Percentiles rank a stretch among this genome's conserved stretches.
These are phyloP conservation scores for Steromphala cineraria DNA, from an alignment of 2,888 invertebrate species.

Conservation along the genomic window DNA sequence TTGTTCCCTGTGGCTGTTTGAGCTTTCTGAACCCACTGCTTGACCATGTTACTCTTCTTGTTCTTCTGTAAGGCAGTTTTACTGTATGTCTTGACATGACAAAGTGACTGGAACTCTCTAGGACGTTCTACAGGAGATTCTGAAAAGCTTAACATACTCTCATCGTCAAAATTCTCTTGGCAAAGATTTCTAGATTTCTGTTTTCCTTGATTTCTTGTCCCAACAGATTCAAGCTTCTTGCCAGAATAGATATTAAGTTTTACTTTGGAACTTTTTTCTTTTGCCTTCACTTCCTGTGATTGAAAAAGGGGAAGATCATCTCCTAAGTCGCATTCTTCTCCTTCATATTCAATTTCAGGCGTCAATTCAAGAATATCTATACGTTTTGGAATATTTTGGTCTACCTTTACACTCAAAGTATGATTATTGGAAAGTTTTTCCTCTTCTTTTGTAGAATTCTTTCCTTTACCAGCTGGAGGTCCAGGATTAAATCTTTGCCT, in stretches of 20 bases:
- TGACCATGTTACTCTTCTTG: not conserved
- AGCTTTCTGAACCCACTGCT: not conserved
- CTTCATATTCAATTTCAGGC: constrained; percentile 1
- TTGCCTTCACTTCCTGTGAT: not conserved
- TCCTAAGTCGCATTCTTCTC: not conserved
- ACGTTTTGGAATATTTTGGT: no score
- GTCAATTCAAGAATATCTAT: not conserved
- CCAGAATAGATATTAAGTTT: not conserved
- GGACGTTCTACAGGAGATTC: not conserved
- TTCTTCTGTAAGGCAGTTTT: not conserved
- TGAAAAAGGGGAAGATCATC: not conserved
- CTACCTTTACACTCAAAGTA: no score
- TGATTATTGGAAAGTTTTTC: no score
- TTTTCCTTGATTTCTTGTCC: not conserved
- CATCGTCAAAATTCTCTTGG: not conserved
- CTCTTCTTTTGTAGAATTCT: no score
- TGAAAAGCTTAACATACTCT: not conserved
- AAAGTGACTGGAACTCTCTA: not conserved
- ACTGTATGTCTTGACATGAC: not conserved
- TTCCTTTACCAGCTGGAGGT: no score
- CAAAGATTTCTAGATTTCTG: not conserved
- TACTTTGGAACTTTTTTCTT: not conserved
- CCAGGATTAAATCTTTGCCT: no score
- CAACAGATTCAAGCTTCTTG: not conserved
- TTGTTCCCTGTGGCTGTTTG: not conserved